Evolutionary conservation across 2,113 vertebrate genomes (phyloP).

Genomic region (Sterrhoptilus dennistouni): DNA sequence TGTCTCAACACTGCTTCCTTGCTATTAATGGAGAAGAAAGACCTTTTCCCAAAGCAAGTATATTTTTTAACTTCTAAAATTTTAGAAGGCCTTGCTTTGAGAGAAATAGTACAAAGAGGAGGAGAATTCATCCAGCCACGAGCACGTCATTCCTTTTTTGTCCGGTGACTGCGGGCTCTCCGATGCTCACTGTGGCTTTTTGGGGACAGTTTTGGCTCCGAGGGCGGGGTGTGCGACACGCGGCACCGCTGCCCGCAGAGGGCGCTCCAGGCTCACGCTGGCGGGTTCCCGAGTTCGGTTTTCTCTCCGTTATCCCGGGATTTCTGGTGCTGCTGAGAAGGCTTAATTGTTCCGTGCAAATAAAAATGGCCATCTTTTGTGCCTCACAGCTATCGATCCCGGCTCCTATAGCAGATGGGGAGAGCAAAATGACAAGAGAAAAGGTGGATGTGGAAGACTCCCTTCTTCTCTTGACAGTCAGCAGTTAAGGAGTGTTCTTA

Average conservation of each 20-base stretch:
- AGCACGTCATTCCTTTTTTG: not conserved
- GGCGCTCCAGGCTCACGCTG: constrained; percentile 17
- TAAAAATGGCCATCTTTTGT: not conserved
- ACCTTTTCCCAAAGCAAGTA: not conserved
- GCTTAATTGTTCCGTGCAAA: not conserved
- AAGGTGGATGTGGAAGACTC: not conserved
- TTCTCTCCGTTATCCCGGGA: not conserved
- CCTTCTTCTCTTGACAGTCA: not conserved
- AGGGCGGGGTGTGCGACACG: fast-evolving
- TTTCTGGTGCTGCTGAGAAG: not conserved
- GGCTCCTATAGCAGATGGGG: not conserved
- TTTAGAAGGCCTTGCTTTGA: not conserved
- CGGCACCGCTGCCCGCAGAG: not conserved
- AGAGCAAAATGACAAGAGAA: not conserved
- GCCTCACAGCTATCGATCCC: not conserved
- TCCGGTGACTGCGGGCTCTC: not conserved
- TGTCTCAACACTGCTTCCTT: not conserved
- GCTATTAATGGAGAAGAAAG: not conserved
- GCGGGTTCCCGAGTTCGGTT: fast-evolving
- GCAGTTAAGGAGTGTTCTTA: not conserved
- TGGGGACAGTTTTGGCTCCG: not conserved
- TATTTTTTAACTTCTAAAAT: not conserved
- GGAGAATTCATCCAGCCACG: not conserved
- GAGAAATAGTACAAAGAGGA: not conserved
- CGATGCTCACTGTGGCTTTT: not conserved